Conservation (phyloP, 2,113 vertebrate genomes). For the Sceloporus tristichus region DNA sequence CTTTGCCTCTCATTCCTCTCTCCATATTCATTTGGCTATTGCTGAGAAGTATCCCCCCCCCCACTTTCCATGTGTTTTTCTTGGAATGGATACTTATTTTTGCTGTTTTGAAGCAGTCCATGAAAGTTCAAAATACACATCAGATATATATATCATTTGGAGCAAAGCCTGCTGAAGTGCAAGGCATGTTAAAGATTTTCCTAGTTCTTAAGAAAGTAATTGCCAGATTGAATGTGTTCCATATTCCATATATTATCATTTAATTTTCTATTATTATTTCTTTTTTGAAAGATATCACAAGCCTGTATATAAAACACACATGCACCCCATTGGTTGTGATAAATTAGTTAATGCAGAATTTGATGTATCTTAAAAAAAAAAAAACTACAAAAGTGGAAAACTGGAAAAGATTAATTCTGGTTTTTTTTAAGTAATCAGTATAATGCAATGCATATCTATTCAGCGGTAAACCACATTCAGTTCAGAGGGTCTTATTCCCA, state of each 20-base stretch:
- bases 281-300: too few relatives aligned
- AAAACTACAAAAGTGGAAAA: neutral
- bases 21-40: neutral
- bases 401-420: neutral
- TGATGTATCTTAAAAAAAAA: neutral
- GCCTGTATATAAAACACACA: neutral
- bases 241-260: neutral
- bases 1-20: neutral
- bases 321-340: neutral
- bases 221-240: neutral
- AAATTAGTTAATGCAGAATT: neutral
- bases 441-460: neutral
- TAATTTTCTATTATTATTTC: neutral
- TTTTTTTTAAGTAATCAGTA: neutral
- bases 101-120: neutral
- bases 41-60: neutral
- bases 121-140: conserved; percentile 1
- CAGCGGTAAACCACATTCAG: neutral
- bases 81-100: conserved; percentile 12
- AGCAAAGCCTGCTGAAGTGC: neutral
- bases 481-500: neutral
- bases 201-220: neutral
- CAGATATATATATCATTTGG: neutral
- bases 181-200: neutral
- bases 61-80: neutral